Conservation (phyloP, 2,113 vertebrate species). For the Galeopterus variegatus region DNA sequence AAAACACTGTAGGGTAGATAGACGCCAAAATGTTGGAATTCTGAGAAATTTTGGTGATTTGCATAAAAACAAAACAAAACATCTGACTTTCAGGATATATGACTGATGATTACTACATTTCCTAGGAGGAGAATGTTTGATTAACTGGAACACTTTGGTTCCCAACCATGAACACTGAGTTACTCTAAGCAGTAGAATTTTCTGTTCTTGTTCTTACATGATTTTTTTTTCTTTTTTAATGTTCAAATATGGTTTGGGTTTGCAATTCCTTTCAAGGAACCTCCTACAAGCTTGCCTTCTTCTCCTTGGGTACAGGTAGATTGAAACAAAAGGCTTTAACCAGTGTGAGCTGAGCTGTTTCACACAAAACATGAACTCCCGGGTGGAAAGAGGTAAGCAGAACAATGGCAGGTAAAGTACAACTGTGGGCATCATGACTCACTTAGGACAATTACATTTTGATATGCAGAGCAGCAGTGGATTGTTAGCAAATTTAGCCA, state of each 20-base stretch:
- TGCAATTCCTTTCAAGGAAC: not conserved
- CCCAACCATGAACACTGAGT: not conserved
- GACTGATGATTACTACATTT: not conserved
- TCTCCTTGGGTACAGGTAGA: not conserved
- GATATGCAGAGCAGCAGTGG: not conserved
- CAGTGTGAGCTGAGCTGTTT: not conserved
- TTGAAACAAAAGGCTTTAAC: not conserved
- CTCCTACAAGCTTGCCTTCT: fast-evolving
- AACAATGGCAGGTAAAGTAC: not conserved
- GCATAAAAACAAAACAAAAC: constrained; percentile 34
- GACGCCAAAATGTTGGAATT: not conserved
- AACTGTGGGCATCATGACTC: not conserved
- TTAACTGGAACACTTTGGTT: not conserved
- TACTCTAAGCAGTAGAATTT: not conserved
- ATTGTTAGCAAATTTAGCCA: not conserved
- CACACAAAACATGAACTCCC: not conserved
- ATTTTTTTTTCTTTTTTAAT: not conserved
- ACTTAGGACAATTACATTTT: not conserved
- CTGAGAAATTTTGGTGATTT: not conserved
- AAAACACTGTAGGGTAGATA: not conserved
- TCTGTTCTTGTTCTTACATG: not conserved
- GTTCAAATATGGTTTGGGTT: not conserved
- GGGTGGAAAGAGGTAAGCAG: not conserved
- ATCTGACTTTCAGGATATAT: not conserved
- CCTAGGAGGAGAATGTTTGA: not conserved